Conservation (phyloP, 2,797 vertebrate species). For the Leptodactylus fallax region DNA sequence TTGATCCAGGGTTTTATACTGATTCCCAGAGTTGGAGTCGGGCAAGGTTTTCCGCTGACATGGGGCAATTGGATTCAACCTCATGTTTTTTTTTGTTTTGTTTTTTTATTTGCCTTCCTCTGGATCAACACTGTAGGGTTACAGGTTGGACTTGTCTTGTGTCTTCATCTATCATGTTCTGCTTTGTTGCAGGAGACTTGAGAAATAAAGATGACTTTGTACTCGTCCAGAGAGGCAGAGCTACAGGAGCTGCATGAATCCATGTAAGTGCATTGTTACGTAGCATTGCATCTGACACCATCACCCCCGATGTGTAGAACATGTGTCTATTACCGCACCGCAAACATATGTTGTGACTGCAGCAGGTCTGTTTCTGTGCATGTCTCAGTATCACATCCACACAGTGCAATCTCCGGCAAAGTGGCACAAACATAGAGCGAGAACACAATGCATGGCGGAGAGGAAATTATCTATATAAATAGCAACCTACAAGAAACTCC, state of each 20-base stretch:
- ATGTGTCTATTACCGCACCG: background rate
- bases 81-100: too few species aligned
- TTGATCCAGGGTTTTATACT: too few species aligned
- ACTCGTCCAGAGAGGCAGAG: slow-evolving; percentile 74
- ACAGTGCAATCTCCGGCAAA: background rate
- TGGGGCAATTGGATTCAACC: too few species aligned
- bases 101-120: too few species aligned
- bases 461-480: background rate
- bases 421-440: background rate
- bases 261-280: slow-evolving; percentile 79
- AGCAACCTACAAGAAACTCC: background rate
- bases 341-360: slow-evolving; percentile 21
- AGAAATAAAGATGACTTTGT: slow-evolving; percentile 69
- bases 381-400: slow-evolving; percentile 4
- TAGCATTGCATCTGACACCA: background rate
- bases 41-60: too few species aligned
- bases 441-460: background rate
- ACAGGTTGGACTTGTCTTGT: too few species aligned
- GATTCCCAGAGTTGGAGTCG: too few species aligned
- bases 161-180: background rate
- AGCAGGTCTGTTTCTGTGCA: background rate
- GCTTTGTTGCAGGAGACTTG: background rate
- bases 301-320: background rate
- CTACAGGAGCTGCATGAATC: slow-evolving; percentile 81
- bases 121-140: too few species aligned